Conservation (phyloP, 2,797 vertebrate species). For the Echeneis naucrates region DNA sequence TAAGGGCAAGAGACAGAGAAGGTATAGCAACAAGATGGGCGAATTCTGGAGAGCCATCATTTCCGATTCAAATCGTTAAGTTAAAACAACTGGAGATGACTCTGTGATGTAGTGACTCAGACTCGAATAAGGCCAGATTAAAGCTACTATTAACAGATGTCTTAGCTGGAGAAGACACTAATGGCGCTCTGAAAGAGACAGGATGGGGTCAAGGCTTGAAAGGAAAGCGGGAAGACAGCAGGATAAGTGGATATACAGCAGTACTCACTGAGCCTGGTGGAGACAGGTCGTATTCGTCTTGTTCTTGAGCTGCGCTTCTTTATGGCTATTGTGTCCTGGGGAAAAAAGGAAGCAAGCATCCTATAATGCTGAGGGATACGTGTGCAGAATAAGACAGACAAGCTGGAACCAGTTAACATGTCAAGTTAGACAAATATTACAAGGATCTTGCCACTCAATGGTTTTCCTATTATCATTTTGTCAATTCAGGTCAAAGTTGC, state of each 20-base stretch:
- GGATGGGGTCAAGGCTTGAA: constrained; percentile 39
- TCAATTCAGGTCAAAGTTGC: constrained; percentile 7
- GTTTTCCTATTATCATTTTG: background rate
- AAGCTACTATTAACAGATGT: constrained; percentile 51
- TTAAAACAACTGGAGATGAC: constrained; percentile 36
- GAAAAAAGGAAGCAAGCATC: constrained; percentile 21
- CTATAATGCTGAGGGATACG: constrained; percentile 63
- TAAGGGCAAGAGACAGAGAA: constrained; percentile 28
- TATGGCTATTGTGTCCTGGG: constrained; percentile 93
- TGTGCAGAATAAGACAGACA: constrained; percentile 2
- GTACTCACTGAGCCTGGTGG: constrained; percentile 91
- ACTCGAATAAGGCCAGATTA: constrained; percentile 22
- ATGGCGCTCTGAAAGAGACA: constrained; percentile 50
- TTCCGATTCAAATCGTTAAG: constrained; percentile 19
- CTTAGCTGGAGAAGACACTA: constrained; percentile 43
- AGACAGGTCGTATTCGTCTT: constrained; percentile 92
- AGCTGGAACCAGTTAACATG: background rate
- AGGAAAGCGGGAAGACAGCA: constrained; percentile 20
- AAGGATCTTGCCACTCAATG: background rate
- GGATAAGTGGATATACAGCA: constrained; percentile 44
- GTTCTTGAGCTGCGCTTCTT: constrained; percentile 91
- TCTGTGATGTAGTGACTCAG: constrained; percentile 31
- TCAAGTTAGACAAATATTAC: background rate
- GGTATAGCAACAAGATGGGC: background rate
- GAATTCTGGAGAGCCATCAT: constrained; percentile 28